A percentile compares a stretch with the other conserved stretches of the same genome.
Evolutionary conservation across 2,113 vertebrate species (phyloP).

Genomic region (Leucosticte australis): DNA sequence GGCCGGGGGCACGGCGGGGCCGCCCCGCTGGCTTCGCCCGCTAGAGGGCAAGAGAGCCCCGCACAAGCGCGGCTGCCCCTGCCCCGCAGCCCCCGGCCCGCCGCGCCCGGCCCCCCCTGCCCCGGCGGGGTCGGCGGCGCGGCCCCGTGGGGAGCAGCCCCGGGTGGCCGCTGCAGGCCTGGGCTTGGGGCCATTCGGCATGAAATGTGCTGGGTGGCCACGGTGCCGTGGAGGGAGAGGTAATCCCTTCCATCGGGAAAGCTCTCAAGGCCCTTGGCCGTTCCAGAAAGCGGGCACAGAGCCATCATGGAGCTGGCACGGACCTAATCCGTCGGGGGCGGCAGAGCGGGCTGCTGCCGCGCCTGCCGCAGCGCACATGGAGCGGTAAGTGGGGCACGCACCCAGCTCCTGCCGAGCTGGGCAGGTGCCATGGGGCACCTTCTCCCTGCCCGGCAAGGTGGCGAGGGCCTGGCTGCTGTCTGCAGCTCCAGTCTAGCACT

Average conservation of each 20-base stretch:
- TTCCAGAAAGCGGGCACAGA: not conserved
- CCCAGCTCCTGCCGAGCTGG: not conserved
- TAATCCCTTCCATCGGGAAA: not conserved
- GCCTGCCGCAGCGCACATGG: fast-evolving
- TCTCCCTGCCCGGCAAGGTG: not conserved
- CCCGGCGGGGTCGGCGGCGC: not conserved
- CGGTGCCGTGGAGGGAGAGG: no score
- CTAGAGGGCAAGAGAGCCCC: slow-evolving; percentile 58
- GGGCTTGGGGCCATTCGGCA: fast-evolving
- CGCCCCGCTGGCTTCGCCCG: slow-evolving; percentile 43
- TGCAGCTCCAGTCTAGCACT: fast-evolving
- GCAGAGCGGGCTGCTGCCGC: fast-evolving
- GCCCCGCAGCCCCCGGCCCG: not conserved
- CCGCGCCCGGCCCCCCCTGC: not conserved
- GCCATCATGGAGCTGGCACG: not conserved
- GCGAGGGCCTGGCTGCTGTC: not conserved
- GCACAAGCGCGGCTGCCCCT: not conserved
- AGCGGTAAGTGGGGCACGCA: fast-evolving
- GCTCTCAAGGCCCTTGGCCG: not conserved
- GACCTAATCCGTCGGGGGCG: not conserved
- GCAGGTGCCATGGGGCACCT: not conserved
- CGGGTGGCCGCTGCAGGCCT: not conserved
- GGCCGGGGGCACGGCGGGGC: not conserved
- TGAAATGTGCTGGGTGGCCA: not conserved
- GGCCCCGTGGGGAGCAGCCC: not conserved